Evolutionary conservation across 2,888 invertebrate species (phyloP).

Genomic region (Catocala fraxini): DNA sequence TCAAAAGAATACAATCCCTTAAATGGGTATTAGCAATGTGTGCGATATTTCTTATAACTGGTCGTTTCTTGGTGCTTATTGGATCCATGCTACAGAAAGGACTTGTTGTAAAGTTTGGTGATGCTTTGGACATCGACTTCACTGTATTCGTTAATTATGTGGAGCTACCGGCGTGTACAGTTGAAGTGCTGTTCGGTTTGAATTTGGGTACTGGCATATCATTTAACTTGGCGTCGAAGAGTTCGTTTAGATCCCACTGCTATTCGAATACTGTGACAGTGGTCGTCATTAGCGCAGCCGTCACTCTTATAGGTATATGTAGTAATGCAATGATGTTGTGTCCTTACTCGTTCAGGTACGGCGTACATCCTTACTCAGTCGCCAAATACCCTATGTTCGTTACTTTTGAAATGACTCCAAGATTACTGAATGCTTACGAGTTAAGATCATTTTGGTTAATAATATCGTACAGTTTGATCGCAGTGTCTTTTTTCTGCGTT

Average conservation of each 20-base stretch:
- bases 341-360: conserved; percentile 67
- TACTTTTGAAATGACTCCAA: conserved; percentile 71
- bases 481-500: conserved; percentile 57
- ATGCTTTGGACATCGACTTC: conserved; percentile 68
- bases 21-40: conserved; percentile 57
- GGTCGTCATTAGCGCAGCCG: conserved; percentile 54
- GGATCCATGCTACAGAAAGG: conserved; percentile 79
- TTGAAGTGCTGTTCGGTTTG: conserved; percentile 60
- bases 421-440: conserved; percentile 64
- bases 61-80: conserved; percentile 62
- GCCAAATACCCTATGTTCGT: conserved; percentile 54
- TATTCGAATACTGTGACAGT: conserved; percentile 70
- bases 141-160: conserved; percentile 52
- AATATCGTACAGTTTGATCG: conserved; percentile 59
- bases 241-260: conserved; percentile 71
- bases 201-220: conserved; percentile 70
- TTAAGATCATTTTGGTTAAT: conserved; percentile 62
- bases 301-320: conserved; percentile 57
- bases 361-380: conserved; percentile 47
- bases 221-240: conserved; percentile 63
- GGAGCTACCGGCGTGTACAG: conserved; percentile 53
- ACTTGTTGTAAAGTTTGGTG: conserved; percentile 63
- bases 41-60: conserved; percentile 58
- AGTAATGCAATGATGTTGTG: conserved; percentile 70
- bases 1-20: conserved; percentile 62